These are phyloP conservation scores for Pelusios castaneus DNA, from an alignment of 2,113 vertebrate genomes.

Conservation along the genomic window DNA sequence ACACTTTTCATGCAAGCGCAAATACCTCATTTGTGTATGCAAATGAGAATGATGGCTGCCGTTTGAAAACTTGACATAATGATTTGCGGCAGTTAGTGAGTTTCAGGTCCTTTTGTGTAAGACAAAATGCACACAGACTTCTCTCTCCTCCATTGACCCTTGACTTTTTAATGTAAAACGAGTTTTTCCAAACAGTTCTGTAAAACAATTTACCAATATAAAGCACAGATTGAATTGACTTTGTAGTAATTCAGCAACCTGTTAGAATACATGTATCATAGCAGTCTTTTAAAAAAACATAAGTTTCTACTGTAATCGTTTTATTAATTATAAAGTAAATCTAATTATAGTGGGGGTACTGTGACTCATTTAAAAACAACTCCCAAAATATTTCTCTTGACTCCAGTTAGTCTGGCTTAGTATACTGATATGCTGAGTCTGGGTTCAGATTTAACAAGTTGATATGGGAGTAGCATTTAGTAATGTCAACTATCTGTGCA, in stretches of 20 bases:
- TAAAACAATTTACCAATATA: neutral
- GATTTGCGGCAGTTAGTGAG: neutral
- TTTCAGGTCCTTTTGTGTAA: neutral
- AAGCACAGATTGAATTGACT: neutral
- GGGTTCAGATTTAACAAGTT: constrained; percentile 93
- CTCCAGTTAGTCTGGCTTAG: constrained; percentile 96
- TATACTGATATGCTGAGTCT: constrained; percentile 84
- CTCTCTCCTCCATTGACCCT: neutral
- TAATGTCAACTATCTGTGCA: constrained; percentile 87
- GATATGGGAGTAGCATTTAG: constrained; percentile 89
- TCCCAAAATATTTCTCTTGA: constrained; percentile 93
- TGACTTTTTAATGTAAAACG: neutral
- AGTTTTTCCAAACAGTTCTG: neutral
- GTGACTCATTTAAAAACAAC: constrained; percentile 88
- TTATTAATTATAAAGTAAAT: constrained; percentile 79
- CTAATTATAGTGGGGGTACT: constrained; percentile 87
- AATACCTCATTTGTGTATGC: neutral
- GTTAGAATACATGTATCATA: constrained; percentile 12
- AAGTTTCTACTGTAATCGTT: constrained; percentile 47
- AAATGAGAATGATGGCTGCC: neutral
- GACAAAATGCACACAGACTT: neutral
- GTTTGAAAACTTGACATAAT: neutral
- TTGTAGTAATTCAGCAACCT: constrained; percentile 3
- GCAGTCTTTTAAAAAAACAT: neutral
- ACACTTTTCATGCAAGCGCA: neutral